Conservation (phyloP, 2,113 vertebrate genomes). For the Anseranas semipalmata region DNA sequence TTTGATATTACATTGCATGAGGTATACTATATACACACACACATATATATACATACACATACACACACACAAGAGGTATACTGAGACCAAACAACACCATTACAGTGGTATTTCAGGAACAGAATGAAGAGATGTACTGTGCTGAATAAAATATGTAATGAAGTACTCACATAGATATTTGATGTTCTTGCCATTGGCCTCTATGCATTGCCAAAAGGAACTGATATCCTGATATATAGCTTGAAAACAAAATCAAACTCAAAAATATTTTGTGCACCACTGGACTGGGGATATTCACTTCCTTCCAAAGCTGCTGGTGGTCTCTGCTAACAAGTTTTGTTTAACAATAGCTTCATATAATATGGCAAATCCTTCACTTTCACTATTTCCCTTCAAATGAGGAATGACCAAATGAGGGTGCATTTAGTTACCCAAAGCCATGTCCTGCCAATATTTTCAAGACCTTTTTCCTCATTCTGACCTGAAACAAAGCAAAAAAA, state of each 20-base stretch:
- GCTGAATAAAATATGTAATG: background rate
- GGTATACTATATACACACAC: no score
- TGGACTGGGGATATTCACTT: background rate
- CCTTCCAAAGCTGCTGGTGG: background rate
- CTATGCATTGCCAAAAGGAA: background rate
- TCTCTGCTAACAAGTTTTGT: background rate
- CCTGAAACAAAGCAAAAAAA: background rate
- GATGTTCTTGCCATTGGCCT: background rate
- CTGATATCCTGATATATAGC: background rate
- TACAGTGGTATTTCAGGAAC: background rate
- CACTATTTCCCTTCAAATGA: background rate
- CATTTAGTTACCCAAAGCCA: background rate
- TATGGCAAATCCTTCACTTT: background rate
- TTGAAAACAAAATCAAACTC: background rate
- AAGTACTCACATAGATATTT: background rate
- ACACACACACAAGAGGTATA: background rate
- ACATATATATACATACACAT: no score
- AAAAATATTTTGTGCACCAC: background rate
- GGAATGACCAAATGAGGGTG: background rate
- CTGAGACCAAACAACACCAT: slow-evolving; percentile 30
- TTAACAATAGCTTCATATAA: background rate
- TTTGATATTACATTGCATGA: slow-evolving; percentile 17
- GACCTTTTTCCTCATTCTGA: background rate
- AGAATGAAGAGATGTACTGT: background rate
- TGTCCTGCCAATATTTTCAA: background rate